Conservation (phyloP, 2,113 vertebrate species). For the Anser cygnoides region DNA sequence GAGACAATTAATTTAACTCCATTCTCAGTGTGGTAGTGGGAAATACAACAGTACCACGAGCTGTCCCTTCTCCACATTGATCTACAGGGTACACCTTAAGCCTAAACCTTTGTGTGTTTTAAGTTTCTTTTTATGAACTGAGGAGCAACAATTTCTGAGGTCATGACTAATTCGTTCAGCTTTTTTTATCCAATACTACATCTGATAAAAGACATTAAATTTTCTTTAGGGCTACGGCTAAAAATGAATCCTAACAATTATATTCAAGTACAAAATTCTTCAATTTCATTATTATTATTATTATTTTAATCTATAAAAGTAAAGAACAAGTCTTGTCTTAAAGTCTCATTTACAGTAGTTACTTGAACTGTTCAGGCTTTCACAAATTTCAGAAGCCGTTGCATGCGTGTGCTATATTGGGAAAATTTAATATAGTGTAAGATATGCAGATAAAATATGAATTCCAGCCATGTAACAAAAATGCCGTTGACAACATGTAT, state of each 20-base stretch:
- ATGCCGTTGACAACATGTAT: conserved; percentile 81
- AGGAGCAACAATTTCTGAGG: neutral
- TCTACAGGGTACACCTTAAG: neutral
- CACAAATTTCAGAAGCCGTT: conserved; percentile 46
- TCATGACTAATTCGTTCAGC: neutral
- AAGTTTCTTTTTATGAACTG: neutral
- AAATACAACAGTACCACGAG: accelerated
- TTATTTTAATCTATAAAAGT: neutral
- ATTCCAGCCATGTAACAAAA: conserved; percentile 79
- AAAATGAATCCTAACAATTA: neutral
- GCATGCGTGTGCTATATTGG: neutral
- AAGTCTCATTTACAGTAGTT: neutral
- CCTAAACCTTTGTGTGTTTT: neutral
- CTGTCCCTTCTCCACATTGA: neutral
- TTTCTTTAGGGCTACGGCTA: neutral
- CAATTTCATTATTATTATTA: neutral
- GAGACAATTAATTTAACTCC: neutral
- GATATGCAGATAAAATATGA: conserved; percentile 76
- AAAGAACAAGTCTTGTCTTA: neutral
- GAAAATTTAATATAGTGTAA: conserved; percentile 63
- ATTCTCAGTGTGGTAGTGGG: accelerated
- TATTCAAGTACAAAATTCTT: neutral
- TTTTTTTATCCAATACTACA: neutral
- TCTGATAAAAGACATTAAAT: neutral
- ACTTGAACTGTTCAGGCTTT: neutral